These are phyloP conservation scores for Drosophila nr. perissopoda DNA, from an alignment of 2,888 invertebrate genomes.

Conservation along the genomic window DNA sequence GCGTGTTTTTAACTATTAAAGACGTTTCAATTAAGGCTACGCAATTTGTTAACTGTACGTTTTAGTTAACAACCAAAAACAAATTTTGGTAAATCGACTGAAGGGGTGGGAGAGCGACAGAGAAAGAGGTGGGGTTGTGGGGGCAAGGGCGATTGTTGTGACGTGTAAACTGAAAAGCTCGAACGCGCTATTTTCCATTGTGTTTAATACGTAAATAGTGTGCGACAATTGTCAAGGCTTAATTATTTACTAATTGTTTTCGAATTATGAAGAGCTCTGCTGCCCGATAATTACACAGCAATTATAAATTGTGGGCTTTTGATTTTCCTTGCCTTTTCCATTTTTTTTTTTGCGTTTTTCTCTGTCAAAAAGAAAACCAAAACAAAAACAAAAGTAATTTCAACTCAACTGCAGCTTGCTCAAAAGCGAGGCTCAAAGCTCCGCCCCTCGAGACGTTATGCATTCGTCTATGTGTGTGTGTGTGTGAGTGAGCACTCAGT, in stretches of 20 bases:
- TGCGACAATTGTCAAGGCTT: conserved; percentile 68
- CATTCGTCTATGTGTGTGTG: conserved; percentile 7
- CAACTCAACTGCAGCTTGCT: conserved; percentile 20
- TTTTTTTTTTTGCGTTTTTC: conserved; percentile 37
- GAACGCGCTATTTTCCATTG: conserved; percentile 38
- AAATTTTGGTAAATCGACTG: conserved; percentile 6
- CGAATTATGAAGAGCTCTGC: conserved; percentile 70
- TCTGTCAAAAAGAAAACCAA: background rate
- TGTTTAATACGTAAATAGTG: conserved; percentile 26
- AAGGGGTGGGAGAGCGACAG: background rate
- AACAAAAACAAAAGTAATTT: conserved; percentile 13
- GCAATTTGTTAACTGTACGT: conserved; percentile 49
- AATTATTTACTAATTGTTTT: conserved; percentile 77
- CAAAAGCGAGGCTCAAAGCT: conserved; percentile 33
- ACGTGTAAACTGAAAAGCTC: conserved; percentile 44
- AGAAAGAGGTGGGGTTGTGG: background rate
- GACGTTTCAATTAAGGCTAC: conserved; percentile 57
- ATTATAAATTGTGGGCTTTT: conserved; percentile 55
- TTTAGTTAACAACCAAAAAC: conserved; percentile 22
- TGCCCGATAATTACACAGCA: conserved; percentile 69
- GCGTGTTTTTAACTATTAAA: conserved; percentile 57
- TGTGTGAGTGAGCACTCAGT: conserved; percentile 12
- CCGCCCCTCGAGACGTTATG: conserved; percentile 60
- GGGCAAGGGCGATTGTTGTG: conserved; percentile 36
- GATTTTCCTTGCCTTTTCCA: conserved; percentile 17